Evolutionary conservation across 1,140 invertebrate species (phyloP), one percentile per base, ranked within the genome.

Genomic region (Scaptomyza graminum): DNA sequence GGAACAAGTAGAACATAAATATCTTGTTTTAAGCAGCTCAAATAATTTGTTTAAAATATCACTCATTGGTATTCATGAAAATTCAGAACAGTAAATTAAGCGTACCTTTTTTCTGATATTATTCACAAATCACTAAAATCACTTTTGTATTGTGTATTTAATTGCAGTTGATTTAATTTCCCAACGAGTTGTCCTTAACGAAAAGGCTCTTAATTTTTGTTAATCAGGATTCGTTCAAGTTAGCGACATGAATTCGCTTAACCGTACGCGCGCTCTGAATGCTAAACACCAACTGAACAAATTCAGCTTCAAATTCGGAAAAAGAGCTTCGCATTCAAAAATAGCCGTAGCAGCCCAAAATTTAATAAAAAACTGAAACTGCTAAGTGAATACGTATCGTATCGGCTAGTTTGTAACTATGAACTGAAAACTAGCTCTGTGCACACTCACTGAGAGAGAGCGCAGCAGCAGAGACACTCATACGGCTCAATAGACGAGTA

Each of bases 271-370:
- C 87, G 65, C 82, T 49, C 54, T 74, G 79, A 90, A 82, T 84
- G 87, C 88, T 76, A 87, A 83, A 90, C 71, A 84, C 71, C 75
- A 88, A 90, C 87, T 90, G 87, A 88, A 77, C 79, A 61, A 73
- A 84, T 73, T 66, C 65, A 43, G 69, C 76, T 79, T 68, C 59
- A 61, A 74, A 80, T 83, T 79, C 63, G 81, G 76, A 69, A 83
- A 87, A 74, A 83, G 84, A 79, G 83, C 57, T 76, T 68, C 69
- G 72, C 79, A 63, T 64, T 79, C 39, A 43, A 82, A 82, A 69
- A 73, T 28, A 43, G 79, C 79, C 67, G 72, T 31, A 61, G 9
- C 56, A 60, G 16, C 2, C 7, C 60, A 65, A 25, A 85, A 79
- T 66, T 62, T 54, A 82, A 78, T 88, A 72, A 74, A 87, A 78